These are phyloP conservation scores for Caenorhabditis japonica DNA, from an alignment of 2,888 invertebrate genomes.

Conservation along the genomic window DNA sequence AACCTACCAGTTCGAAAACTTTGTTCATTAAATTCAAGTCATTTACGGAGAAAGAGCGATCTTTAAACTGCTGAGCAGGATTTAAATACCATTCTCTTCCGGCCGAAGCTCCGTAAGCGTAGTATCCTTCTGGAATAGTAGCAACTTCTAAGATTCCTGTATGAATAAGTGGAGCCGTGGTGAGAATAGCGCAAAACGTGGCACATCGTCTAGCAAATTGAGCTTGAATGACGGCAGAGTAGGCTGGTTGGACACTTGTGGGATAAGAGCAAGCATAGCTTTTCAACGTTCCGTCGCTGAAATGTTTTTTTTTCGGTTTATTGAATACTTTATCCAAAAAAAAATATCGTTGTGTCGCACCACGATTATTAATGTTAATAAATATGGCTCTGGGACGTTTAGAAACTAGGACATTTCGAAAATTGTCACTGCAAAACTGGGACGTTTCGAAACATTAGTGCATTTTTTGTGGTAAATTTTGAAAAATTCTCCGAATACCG, in stretches of 20 bases:
- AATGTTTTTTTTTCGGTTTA: not conserved
- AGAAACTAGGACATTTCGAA: no score
- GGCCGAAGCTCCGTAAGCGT: conserved; percentile 72
- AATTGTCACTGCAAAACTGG: no score
- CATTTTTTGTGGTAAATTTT: no score
- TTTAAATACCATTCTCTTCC: conserved; percentile 74
- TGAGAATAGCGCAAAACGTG: conserved; percentile 73
- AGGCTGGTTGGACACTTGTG: conserved; percentile 71
- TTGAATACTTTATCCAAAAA: not conserved
- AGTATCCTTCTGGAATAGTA: conserved; percentile 72
- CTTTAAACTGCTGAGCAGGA: conserved; percentile 70
- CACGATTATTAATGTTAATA: no score
- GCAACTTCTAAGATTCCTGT: conserved; percentile 71
- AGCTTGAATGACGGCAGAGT: conserved; percentile 72
- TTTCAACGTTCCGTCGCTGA: conserved; percentile 65
- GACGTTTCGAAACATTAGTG: no score
- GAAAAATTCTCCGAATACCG: no score
- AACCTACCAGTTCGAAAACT: conserved; percentile 63
- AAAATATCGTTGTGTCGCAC: no score
- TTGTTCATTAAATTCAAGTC: conserved; percentile 64
- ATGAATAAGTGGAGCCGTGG: conserved; percentile 69
- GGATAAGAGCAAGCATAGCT: conserved; percentile 69
- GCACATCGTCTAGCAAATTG: conserved; percentile 73
- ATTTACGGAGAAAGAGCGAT: conserved; percentile 59
- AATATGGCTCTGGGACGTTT: no score